Evolutionary conservation across 2,113 vertebrate genomes (phyloP).

Genomic region (Percopsis transmontana): DNA sequence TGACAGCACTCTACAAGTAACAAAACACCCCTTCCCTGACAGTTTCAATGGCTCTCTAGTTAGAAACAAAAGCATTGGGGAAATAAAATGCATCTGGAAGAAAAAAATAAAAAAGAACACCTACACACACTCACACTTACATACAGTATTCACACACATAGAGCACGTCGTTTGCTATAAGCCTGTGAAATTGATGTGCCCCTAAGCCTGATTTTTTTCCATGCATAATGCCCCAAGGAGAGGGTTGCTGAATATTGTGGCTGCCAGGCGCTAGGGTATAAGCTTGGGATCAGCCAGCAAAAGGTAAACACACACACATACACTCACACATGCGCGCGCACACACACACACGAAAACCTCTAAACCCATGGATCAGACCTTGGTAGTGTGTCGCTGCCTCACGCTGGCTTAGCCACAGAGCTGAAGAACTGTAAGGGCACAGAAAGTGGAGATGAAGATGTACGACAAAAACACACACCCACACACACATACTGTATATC

Average conservation of each 20-base stretch:
- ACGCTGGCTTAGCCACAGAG: constrained; percentile 69
- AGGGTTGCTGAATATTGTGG: constrained; percentile 54
- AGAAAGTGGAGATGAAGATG: constrained; percentile 67
- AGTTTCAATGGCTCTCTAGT: constrained; percentile 14
- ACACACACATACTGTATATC: neutral
- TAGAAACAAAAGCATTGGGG: constrained; percentile 31
- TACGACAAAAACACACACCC: constrained; percentile 45
- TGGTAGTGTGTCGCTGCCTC: constrained; percentile 63
- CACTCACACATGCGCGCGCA: constrained; percentile 10
- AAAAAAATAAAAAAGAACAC: neutral
- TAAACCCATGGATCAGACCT: constrained; percentile 65
- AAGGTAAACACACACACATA: constrained; percentile 46
- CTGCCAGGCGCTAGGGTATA: constrained; percentile 60
- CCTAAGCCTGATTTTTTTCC: constrained; percentile 59
- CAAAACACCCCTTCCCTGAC: constrained; percentile 14
- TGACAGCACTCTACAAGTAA: constrained; percentile 54
- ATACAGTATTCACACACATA: constrained; percentile 15
- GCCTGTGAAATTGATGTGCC: constrained; percentile 68
- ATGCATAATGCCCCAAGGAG: constrained; percentile 65
- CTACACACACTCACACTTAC: constrained; percentile 8
- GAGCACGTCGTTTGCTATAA: constrained; percentile 43
- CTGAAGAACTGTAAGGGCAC: constrained; percentile 65
- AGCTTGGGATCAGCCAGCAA: constrained; percentile 61
- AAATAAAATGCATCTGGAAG: constrained; percentile 37
- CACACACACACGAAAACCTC: constrained; percentile 57